Base-by-base conservation (phyloP, 2,797 vertebrate species). In the Lepus townsendii region DNA sequence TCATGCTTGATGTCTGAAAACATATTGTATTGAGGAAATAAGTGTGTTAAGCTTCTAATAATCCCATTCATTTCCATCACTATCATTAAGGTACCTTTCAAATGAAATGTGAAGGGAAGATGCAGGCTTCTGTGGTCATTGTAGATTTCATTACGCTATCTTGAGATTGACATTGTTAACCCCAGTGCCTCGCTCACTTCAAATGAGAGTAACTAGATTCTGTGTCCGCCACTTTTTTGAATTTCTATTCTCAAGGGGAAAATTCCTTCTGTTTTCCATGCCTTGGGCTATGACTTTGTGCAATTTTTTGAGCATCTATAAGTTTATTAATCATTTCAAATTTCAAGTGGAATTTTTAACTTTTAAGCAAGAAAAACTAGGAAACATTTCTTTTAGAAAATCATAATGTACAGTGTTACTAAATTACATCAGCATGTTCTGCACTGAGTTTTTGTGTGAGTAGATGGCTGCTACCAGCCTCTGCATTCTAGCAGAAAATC, bases 191-290 rank as follows among this genome's bases (percentile, higher is more conserved):
- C 86, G 22, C 50, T 96, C 73, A 77, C 69, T 84, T 90, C 50
- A 75, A 96, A 87, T 69, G 17, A 88, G 91, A 95, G 57, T 89
- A 83, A 93, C 86, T 95, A 80, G 42, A 79, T 80, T 76, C 91
- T 91, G 27, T 57, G 30, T 85, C 83, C 79, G 52, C 72, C 26
- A 63, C 57, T 50, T 90, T 88, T 93, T 88, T 88, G 72, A 95
- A 92, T 91, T 50, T 83, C 5, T 68, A 72, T 87, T 66, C 30
- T 91, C 52, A 76, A 17, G 87, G 20, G 57, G 1, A 95, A 92
- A 94, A 78, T 32, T 2, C 76, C 79, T 42, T 83, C 8, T 50
- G 63, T 80, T 83, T 78, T 79, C 0, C 5, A 95, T 50, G 50
- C 3, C 60, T 52, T 69, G 32, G n/a, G 1, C 38, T 72, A 60